Evolutionary conservation across 2,113 vertebrate genomes (phyloP).

Genomic region (Aptenodytes patagonicus): DNA sequence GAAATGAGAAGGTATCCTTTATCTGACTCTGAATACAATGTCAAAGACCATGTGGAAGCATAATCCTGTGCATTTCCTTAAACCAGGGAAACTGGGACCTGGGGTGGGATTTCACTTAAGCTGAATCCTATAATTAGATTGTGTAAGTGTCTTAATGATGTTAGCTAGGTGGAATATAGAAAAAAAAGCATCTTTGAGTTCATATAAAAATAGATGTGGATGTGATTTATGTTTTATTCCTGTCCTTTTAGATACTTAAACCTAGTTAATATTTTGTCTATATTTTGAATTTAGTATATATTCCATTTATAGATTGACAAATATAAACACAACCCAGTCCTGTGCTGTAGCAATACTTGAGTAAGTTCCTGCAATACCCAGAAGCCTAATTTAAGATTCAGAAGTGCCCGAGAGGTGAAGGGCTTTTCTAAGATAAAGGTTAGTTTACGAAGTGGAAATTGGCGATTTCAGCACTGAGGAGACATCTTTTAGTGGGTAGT

Average conservation of each 20-base stretch:
- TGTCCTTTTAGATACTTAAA: neutral
- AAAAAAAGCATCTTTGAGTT: neutral
- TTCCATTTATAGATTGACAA: neutral
- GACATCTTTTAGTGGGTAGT: neutral
- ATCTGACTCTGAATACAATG: neutral
- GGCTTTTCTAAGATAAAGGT: neutral
- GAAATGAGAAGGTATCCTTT: neutral
- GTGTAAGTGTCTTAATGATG: neutral
- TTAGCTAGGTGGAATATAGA: neutral
- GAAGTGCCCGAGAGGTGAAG: neutral
- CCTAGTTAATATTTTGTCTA: neutral
- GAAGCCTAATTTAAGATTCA: neutral
- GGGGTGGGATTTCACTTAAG: neutral
- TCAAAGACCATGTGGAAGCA: neutral
- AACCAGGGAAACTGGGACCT: fast-evolving
- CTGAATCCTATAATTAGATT: neutral
- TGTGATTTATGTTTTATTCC: neutral
- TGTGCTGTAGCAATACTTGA: neutral
- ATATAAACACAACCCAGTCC: neutral
- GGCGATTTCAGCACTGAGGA: neutral
- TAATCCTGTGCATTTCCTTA: neutral
- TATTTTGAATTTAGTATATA: neutral
- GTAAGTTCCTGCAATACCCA: neutral
- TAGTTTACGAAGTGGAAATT: neutral
- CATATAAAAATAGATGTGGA: neutral